Percentiles rank a stretch among this genome's conserved stretches.
Evolutionary conservation across 2,888 invertebrate species (phyloP).

Genomic region (Yponomeuta plumbellus): DNA sequence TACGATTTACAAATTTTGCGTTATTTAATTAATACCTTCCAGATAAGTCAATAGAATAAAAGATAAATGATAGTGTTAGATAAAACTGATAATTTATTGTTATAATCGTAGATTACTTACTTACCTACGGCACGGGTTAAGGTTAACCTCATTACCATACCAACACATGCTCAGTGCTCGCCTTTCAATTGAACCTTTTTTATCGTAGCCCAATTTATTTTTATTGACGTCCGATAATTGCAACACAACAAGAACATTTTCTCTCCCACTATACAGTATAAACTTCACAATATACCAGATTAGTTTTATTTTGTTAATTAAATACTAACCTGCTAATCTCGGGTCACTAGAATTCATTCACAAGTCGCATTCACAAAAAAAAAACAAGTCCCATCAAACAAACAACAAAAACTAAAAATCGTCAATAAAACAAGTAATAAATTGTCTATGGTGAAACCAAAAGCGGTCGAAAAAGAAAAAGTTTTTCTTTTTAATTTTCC

Average conservation of each 20-base stretch:
- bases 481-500: slow-evolving; percentile 23
- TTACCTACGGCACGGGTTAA: background rate
- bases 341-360: slow-evolving; percentile 51
- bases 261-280: background rate
- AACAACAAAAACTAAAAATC: background rate
- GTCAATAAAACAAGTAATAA: background rate
- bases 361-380: slow-evolving; percentile 44
- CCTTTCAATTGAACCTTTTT: background rate
- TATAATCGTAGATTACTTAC: background rate
- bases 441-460: background rate
- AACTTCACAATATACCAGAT: background rate
- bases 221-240: background rate
- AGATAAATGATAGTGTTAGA: background rate
- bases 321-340: slow-evolving; percentile 51
- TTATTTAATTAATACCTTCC: no score
- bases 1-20: no score
- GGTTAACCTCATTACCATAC: slow-evolving; percentile 1
- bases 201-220: slow-evolving; percentile 7
- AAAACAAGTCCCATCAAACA: slow-evolving; percentile 6
- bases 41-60: background rate
- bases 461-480: slow-evolving; percentile 4
- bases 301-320: slow-evolving; percentile 20
- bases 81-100: background rate
- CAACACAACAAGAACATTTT: background rate
- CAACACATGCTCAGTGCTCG: background rate